Percentiles rank a stretch among this genome's conserved stretches.
Conservation (phyloP, 2,113 vertebrate species). For the Thermophis baileyi region DNA sequence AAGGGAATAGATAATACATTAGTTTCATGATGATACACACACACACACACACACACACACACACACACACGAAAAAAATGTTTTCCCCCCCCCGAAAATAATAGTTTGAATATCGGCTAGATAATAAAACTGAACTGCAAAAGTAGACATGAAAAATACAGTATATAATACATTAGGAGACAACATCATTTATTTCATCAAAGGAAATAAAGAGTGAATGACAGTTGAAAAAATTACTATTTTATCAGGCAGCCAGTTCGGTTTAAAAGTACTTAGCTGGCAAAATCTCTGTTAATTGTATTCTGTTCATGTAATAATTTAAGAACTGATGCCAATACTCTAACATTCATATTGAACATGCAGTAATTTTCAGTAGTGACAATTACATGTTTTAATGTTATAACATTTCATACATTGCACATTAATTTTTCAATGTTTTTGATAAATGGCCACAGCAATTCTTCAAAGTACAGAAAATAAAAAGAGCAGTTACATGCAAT, state of each 20-base stretch:
- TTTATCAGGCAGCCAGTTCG: not conserved
- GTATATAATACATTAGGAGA: not conserved
- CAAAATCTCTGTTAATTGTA: not conserved
- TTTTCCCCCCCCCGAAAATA: not conserved
- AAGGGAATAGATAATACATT: constrained; percentile 14
- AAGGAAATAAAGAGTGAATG: not conserved
- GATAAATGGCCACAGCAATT: not conserved
- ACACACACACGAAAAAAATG: not conserved
- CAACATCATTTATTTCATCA: not conserved
- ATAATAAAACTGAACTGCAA: not conserved
- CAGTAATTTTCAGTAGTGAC: no score
- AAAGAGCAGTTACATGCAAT: not conserved
- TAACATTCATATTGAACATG: not conserved
- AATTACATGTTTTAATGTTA: not conserved
- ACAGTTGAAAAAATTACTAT: not conserved
- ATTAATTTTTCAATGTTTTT: not conserved
- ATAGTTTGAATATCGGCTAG: not conserved
- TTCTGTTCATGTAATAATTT: not conserved
- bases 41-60: not conserved
- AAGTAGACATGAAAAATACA: constrained; percentile 3
- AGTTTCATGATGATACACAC: not conserved
- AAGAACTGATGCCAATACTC: not conserved
- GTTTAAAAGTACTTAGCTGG: not conserved
- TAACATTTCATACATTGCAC: not conserved
- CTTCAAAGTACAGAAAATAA: not conserved